Percentiles rank a stretch among this genome's conserved stretches.
phyloP scores from a whole-genome alignment of 2,113 vertebrate species.

The Ictalurus furcatus region DNA sequence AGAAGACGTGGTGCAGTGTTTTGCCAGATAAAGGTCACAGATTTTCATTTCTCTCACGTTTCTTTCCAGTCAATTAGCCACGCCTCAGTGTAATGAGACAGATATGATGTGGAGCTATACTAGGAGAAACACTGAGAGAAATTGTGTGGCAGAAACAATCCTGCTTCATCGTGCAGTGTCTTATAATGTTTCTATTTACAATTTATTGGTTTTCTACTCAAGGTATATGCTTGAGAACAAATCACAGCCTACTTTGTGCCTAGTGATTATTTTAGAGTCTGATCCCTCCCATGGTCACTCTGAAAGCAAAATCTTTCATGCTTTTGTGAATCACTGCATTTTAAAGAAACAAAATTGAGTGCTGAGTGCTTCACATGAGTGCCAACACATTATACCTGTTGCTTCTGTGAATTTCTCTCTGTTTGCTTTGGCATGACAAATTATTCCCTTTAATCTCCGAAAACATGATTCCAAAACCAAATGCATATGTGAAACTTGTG shows the following conservation, averaged over 20 bases:
- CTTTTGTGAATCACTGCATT: background rate
- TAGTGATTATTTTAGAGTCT: background rate
- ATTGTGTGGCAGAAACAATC: background rate
- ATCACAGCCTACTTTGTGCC: background rate
- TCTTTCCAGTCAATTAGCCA: slow-evolving; percentile 38
- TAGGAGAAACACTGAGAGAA: background rate
- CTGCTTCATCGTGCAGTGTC: background rate
- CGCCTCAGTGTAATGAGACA: slow-evolving; percentile 28
- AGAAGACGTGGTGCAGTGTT: slow-evolving; percentile 2
- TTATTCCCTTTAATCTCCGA: background rate
- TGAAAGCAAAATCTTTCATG: background rate
- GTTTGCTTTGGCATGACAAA: background rate
- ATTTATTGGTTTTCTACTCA: background rate
- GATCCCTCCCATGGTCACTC: background rate
- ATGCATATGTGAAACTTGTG: too few relatives aligned
- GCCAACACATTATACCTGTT: background rate
- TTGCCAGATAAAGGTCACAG: slow-evolving; percentile 50
- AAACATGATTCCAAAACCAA: background rate
- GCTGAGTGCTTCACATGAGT: background rate
- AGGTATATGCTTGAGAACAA: background rate
- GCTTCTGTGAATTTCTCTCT: background rate
- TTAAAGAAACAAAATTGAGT: background rate
- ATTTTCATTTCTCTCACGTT: slow-evolving; percentile 35
- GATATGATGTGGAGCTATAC: slow-evolving; percentile 10
- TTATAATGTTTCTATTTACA: background rate